phyloP scores from a whole-genome alignment of 2,797 vertebrate species.

The Pygocentrus nattereri region DNA sequence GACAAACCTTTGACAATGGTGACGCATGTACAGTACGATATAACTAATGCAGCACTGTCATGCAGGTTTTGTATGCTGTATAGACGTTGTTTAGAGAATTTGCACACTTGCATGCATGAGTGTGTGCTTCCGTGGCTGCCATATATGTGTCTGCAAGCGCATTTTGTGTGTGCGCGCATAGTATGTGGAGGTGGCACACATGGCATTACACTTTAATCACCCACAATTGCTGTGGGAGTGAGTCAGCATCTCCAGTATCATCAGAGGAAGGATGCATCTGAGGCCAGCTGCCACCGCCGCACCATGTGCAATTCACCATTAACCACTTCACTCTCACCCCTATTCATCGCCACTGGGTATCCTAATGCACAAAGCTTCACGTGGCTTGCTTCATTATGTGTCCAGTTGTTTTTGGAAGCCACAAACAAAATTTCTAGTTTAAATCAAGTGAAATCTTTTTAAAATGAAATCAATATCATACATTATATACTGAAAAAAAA shows the following conservation, averaged over 20 bases:
- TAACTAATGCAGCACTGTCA: neutral
- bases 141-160: slow-evolving; percentile 32
- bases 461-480: too few species aligned
- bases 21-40: neutral
- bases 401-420: neutral
- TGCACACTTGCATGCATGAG: neutral
- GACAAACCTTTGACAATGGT: slow-evolving; percentile 18
- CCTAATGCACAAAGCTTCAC: neutral
- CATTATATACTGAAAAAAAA: too few species aligned
- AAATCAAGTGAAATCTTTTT: too few species aligned
- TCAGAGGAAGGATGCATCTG: slow-evolving; percentile 59
- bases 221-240: slow-evolving; percentile 66
- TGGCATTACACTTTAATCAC: slow-evolving; percentile 69
- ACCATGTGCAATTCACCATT: slow-evolving; percentile 51
- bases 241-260: slow-evolving; percentile 66
- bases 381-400: too few species aligned
- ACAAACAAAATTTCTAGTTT: too few species aligned
- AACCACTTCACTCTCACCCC: slow-evolving; percentile 38
- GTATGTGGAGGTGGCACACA: slow-evolving; percentile 64
- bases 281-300: slow-evolving; percentile 53
- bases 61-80: neutral
- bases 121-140: slow-evolving; percentile 25
- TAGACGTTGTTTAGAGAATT: neutral
- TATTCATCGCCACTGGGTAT: neutral
- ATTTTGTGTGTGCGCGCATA: slow-evolving; percentile 45